Evolutionary conservation across 1,140 invertebrate species (phyloP).

Genomic region (Drosophila pruinosa): DNA sequence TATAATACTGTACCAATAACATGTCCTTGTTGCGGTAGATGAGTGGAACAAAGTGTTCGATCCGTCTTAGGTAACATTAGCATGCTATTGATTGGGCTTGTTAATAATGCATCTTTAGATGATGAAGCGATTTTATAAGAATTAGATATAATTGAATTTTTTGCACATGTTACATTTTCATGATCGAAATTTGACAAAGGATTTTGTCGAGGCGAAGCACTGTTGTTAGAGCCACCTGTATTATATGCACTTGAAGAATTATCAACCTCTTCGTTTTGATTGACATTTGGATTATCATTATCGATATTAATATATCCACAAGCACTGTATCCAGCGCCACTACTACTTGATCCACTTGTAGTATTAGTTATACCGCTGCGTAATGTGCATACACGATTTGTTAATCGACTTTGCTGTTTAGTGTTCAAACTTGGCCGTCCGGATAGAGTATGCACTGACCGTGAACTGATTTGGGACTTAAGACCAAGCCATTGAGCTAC

Average conservation of each 20-base stretch:
- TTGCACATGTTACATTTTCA: conserved; percentile 1
- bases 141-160: neutral
- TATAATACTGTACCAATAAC: conserved; percentile 17
- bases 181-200: conserved; percentile 16
- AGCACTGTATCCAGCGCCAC: conserved; percentile 40
- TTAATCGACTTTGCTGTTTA: conserved; percentile 26
- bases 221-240: conserved; percentile 89
- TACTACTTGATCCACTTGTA: conserved; percentile 61
- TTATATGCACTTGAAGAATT: conserved; percentile 90
- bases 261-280: conserved; percentile 84
- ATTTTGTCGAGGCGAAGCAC: conserved; percentile 84
- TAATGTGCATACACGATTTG: conserved; percentile 55
- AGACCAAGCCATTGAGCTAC: conserved; percentile 72
- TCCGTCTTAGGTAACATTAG: conserved; percentile 52
- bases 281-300: conserved; percentile 9
- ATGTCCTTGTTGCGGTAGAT: conserved; percentile 3
- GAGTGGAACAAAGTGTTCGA: conserved; percentile 45
- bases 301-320: conserved; percentile 27
- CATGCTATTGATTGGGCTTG: conserved; percentile 40
- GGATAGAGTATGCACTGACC: conserved; percentile 28
- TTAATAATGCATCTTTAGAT: conserved; percentile 22
- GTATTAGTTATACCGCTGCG: conserved; percentile 59
- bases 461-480: conserved; percentile 41
- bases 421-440: conserved; percentile 10
- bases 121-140: neutral